Evolutionary conservation across 1,140 invertebrate genomes (phyloP), one percentile per base, ranked within the genome.

Genomic region (Zaprionus capensis): DNA sequence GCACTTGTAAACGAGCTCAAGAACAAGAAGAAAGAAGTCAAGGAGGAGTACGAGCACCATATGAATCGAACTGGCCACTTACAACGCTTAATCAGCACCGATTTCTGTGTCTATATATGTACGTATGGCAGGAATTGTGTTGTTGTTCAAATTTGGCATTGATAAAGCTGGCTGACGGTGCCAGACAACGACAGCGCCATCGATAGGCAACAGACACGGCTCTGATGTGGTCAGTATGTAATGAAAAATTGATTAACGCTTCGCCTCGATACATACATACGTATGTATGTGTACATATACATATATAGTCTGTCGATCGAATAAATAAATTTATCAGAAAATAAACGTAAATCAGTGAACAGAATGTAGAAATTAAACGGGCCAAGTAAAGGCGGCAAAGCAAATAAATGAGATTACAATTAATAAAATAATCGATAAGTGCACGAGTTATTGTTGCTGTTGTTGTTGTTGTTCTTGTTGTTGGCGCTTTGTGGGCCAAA

Each of bases 351-450:
- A 86, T 86, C 62, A 88, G 76, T 87, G 79, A 69, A 81, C 66
- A 63, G 67, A 73, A 61, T 63, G 66, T 57, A 62, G 65, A 71
- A 82, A 73, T 72, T 53, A 62, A 76, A 67, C 67, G 72, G 66
- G 61, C 63, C 55, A 51, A 64, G 55, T 24, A 36, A 44, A 77
- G 66, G 61, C 74, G 67, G 67, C 71, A 76, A 77, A 71, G 72
- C 49, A 81, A 88, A 88, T 80, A 88, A 90, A 88, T 90, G 81
- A 88, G 84, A 88, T 88, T 88, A 84, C 84, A 88, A 81, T 88
- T 88, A 88, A 88, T 88, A 88, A 88, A 90, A 88, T 88, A 88
- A 88, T 90, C 84, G 84, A 88, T 88, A 88, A 88, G 84, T 88
- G 84, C 57, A 56, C 68, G 71, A 74, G 65, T 15, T 67, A 5